phyloP scores from a whole-genome alignment of 1,140 invertebrate genomes.

The Laupala kohalensis region DNA sequence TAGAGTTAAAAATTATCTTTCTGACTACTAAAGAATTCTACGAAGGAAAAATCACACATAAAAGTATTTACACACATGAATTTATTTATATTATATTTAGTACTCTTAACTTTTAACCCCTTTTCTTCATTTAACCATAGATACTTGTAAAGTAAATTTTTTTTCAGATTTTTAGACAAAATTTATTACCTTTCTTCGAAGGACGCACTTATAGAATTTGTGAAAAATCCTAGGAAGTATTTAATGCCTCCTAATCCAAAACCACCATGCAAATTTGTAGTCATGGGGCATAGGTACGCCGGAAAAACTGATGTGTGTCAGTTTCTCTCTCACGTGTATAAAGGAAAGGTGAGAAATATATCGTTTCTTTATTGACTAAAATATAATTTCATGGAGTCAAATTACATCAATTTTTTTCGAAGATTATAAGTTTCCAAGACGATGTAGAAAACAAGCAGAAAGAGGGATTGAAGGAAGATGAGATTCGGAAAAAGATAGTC shows the following conservation, averaged over 20 bases:
- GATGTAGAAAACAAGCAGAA: conserved; percentile 16
- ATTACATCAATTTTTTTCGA: neutral
- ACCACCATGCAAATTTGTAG: conserved; percentile 27
- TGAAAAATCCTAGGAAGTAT: conserved; percentile 40
- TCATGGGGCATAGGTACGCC: conserved; percentile 28
- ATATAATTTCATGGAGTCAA: too few relatives aligned
- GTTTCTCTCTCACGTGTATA: conserved; percentile 23
- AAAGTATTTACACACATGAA: too few relatives aligned
- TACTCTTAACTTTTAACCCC: too few relatives aligned
- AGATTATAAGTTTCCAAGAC: neutral
- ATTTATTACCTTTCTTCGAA: conserved; percentile 39
- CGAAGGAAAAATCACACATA: too few relatives aligned
- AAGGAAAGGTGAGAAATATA: conserved; percentile 24
- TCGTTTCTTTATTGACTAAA: too few relatives aligned
- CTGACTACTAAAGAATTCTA: too few relatives aligned
- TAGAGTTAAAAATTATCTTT: too few relatives aligned
- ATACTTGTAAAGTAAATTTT: neutral
- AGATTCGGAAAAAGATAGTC: neutral
- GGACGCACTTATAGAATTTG: conserved; percentile 31
- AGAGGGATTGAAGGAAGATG: conserved; percentile 21
- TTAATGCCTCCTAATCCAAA: conserved; percentile 27
- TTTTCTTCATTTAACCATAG: too few relatives aligned
- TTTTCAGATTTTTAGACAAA: conserved; percentile 38
- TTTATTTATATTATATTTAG: too few relatives aligned
- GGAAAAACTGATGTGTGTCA: conserved; percentile 28